Evolutionary conservation across 2,113 vertebrate genomes (phyloP).

Genomic region (Upupa epops): DNA sequence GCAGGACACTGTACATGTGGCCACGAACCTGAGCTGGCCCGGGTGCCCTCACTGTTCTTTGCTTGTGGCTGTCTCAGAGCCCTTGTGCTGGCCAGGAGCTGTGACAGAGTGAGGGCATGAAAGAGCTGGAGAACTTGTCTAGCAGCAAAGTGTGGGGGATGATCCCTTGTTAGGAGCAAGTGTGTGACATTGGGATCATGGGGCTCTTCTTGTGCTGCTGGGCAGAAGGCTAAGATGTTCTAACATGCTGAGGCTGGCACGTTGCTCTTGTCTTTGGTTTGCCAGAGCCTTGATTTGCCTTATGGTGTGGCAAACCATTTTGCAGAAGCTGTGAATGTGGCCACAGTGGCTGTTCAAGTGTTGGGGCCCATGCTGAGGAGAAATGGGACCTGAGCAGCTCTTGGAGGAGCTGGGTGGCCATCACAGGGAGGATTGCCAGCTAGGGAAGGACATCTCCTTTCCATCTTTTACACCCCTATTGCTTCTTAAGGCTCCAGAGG

Average conservation of each 20-base stretch:
- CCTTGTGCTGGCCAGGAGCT: neutral
- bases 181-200: rapidly evolving
- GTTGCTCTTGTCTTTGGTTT: rapidly evolving
- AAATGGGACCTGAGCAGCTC: neutral
- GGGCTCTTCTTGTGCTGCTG: neutral
- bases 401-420: neutral
- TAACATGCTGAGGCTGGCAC: neutral
- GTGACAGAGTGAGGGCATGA: neutral
- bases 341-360: neutral
- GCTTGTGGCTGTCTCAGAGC: neutral
- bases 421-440: neutral
- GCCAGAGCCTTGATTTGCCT: neutral
- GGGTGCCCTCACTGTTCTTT: neutral
- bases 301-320: neutral
- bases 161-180: neutral
- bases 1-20: rapidly evolving
- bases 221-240: neutral
- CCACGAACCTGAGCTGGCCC: neutral
- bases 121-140: neutral
- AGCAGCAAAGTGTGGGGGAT: neutral
- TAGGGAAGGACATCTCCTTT: neutral
- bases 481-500: neutral
- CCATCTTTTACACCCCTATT: neutral
- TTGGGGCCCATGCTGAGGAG: neutral
- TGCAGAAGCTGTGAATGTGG: neutral